Conservation (phyloP, 2,797 vertebrate genomes). For the Holocentrus rufus region DNA sequence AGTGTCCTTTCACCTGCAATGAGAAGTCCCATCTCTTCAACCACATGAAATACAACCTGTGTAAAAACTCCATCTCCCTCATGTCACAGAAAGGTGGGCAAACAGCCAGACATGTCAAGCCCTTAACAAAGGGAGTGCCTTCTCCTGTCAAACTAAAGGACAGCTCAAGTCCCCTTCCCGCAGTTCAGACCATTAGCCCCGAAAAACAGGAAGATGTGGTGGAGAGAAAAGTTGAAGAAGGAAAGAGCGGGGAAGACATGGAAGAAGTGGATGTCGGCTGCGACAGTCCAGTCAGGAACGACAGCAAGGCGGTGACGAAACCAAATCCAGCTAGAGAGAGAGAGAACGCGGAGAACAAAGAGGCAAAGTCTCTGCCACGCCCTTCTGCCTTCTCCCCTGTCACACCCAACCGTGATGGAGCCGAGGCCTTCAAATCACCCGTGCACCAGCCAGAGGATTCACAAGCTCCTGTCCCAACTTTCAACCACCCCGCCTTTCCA, state of each 20-base stretch:
- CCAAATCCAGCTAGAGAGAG: slow-evolving; percentile 43
- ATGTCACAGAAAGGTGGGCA: slow-evolving; percentile 89
- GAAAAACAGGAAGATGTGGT: slow-evolving; percentile 32
- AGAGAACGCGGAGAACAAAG: slow-evolving; percentile 70
- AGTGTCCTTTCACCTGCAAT: slow-evolving; percentile 98
- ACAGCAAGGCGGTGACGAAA: slow-evolving; percentile 54
- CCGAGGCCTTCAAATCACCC: slow-evolving; percentile 65
- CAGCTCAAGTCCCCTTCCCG: slow-evolving; percentile 48
- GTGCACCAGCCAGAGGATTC: slow-evolving; percentile 67
- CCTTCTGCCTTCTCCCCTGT: slow-evolving; percentile 91
- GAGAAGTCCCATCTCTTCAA: slow-evolving; percentile 99
- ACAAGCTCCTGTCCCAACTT: slow-evolving; percentile 78
- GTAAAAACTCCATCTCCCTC: slow-evolving; percentile 96
- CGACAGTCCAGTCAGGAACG: slow-evolving; percentile 60
- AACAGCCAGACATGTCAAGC: slow-evolving; percentile 82
- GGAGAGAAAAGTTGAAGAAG: slow-evolving; percentile 46
- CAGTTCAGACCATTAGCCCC: slow-evolving; percentile 54
- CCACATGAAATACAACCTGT: slow-evolving; percentile 99
- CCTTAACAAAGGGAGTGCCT: slow-evolving; percentile 65
- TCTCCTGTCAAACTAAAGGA: slow-evolving; percentile 73
- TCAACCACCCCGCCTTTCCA: slow-evolving; percentile 80
- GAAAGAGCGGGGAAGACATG: slow-evolving; percentile 71
- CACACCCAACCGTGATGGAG: slow-evolving; percentile 83
- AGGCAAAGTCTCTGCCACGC: slow-evolving; percentile 74
- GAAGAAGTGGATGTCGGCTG: slow-evolving; percentile 77